These are phyloP conservation scores for Dasyornis broadbenti DNA, from an alignment of 2,113 vertebrate genomes.

Conservation along the genomic window DNA sequence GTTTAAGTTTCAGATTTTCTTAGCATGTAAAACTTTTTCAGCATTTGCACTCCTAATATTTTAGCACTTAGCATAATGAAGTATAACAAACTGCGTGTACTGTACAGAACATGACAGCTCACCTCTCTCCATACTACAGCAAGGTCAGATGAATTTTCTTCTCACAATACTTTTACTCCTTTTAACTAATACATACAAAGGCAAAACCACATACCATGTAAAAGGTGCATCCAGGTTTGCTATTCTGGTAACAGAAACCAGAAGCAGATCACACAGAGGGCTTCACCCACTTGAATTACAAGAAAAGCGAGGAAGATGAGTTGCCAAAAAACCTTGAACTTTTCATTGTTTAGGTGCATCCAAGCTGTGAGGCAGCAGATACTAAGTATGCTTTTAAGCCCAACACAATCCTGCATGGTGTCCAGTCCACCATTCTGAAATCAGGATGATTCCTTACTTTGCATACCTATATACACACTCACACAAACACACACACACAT, in stretches of 20 bases:
- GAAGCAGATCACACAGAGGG: background rate
- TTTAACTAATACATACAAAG: background rate
- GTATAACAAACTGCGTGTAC: background rate
- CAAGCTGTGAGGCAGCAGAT: fast-evolving
- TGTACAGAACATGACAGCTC: background rate
- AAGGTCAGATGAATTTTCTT: background rate
- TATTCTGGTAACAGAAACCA: background rate
- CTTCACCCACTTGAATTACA: background rate
- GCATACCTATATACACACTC: background rate
- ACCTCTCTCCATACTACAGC: background rate
- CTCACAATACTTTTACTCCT: background rate
- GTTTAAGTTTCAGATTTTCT: background rate
- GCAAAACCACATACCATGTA: background rate
- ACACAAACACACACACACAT: fast-evolving
- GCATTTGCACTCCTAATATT: background rate
- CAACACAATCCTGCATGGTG: background rate
- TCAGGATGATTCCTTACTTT: background rate
- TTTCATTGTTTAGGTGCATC: background rate
- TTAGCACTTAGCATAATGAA: background rate
- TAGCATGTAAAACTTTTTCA: background rate
- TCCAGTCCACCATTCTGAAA: background rate
- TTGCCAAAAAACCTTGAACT: background rate
- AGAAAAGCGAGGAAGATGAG: background rate
- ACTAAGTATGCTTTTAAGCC: background rate
- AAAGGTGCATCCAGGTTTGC: background rate